A percentile compares a stretch with the other conserved stretches of the same genome.
These are phyloP conservation scores for Scaptomyza reducta DNA, from an alignment of 2,888 invertebrate species.

Conservation along the genomic window DNA sequence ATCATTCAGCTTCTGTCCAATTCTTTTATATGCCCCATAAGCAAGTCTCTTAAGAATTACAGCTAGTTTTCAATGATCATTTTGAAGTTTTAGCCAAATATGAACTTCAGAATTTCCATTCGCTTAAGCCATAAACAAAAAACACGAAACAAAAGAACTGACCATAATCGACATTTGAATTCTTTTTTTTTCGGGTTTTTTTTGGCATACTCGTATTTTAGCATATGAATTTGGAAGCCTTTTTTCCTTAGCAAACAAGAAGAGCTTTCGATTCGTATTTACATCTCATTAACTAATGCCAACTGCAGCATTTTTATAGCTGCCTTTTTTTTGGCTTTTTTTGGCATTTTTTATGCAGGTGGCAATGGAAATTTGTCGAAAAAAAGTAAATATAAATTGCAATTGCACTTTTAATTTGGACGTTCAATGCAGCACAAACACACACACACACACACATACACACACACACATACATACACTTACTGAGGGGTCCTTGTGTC, in stretches of 20 bases:
- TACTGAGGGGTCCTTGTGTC: constrained; percentile 24
- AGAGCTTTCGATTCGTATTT: constrained; percentile 13
- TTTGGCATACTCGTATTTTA: neutral
- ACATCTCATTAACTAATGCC: constrained; percentile 8
- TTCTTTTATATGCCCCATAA: too few relatives aligned
- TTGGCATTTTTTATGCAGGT: constrained; percentile 44
- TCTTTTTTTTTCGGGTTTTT: too few relatives aligned
- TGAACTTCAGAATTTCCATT: neutral
- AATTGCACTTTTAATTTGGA: constrained; percentile 76
- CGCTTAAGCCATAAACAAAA: neutral
- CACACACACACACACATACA: neutral
- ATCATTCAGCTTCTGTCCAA: too few relatives aligned
- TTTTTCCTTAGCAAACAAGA: neutral
- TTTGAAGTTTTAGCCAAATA: neutral
- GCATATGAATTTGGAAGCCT: neutral
- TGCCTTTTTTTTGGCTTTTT: constrained; percentile 2
- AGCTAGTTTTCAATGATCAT: neutral
- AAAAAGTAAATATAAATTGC: constrained; percentile 70
- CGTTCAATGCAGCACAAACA: constrained; percentile 10
- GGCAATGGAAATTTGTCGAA: constrained; percentile 75
- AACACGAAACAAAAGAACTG: neutral
- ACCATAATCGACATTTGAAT: neutral
- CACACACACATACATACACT: neutral
- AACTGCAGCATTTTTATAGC: neutral
- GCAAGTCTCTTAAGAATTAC: too few relatives aligned